phyloP scores from a whole-genome alignment of 1,140 invertebrate species.

The Meteorus sp. region DNA sequence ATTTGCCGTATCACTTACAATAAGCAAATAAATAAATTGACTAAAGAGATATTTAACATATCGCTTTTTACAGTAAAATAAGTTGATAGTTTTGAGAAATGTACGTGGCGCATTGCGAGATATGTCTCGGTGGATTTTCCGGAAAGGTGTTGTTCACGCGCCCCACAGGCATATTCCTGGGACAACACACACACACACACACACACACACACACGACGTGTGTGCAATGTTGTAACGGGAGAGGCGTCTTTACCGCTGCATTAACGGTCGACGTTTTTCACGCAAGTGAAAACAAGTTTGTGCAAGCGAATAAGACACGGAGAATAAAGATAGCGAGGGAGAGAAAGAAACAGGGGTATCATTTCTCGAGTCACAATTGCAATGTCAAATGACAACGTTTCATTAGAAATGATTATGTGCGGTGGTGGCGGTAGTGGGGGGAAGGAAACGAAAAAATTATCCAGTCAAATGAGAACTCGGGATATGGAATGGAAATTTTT shows the following conservation, averaged over 20 bases:
- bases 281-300: conserved; percentile 59
- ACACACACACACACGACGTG: too few species aligned
- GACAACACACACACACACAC: conserved; percentile 24
- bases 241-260: conserved; percentile 61
- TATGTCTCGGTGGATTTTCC: conserved; percentile 26
- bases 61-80: too few species aligned
- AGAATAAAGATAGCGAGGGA: conserved; percentile 11
- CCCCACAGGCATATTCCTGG: neutral
- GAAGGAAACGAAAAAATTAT: neutral
- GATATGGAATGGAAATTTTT: neutral
- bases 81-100: conserved; percentile 17
- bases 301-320: conserved; percentile 16
- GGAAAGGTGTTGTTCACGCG: conserved; percentile 36
- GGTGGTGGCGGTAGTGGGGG: neutral
- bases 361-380: conserved; percentile 41
- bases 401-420: conserved; percentile 56
- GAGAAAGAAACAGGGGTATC: conserved; percentile 27
- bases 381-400: conserved; percentile 54
- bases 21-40: neutral
- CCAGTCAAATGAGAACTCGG: too few species aligned
- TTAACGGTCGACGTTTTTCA: conserved; percentile 60
- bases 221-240: conserved; percentile 54
- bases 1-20: too few species aligned
- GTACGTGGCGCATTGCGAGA: too few species aligned
- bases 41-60: neutral